Percentiles rank a stretch among this genome's conserved stretches.
Evolutionary conservation across 2,797 vertebrate species (phyloP).

Genomic region (Enteromius radiatus): DNA sequence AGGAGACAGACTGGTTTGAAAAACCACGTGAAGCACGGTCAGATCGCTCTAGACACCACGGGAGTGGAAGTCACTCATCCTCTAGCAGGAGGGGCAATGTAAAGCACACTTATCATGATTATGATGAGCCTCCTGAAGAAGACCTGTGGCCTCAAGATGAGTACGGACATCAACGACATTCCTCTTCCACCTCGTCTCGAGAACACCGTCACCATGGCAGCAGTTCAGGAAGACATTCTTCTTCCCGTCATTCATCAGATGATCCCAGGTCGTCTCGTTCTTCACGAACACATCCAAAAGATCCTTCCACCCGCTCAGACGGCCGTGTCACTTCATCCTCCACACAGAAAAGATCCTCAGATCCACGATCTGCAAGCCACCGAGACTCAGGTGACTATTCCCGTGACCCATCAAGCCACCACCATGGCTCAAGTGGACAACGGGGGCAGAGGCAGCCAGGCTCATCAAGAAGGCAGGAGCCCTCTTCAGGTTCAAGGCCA

Average conservation of each 20-base stretch:
- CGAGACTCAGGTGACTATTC: slow-evolving; percentile 86
- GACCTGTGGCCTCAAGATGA: slow-evolving; percentile 89
- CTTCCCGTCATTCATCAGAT: slow-evolving; percentile 86
- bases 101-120: slow-evolving; percentile 95
- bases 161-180: slow-evolving; percentile 84
- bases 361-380: slow-evolving; percentile 81
- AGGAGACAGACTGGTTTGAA: slow-evolving; percentile 99
- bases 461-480: slow-evolving; percentile 75
- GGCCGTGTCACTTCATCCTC: slow-evolving; percentile 79
- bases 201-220: slow-evolving; percentile 92
- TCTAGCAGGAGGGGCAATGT: slow-evolving; percentile 88
- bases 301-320: slow-evolving; percentile 83
- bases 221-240: slow-evolving; percentile 86
- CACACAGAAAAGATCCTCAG: slow-evolving; percentile 84
- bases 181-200: slow-evolving; percentile 81
- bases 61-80: slow-evolving; percentile 85
- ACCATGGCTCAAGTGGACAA: slow-evolving; percentile 81
- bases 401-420: slow-evolving; percentile 84
- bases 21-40: slow-evolving; percentile 94
- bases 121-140: slow-evolving; percentile 94
- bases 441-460: slow-evolving; percentile 83
- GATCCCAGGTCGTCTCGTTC: slow-evolving; percentile 86
- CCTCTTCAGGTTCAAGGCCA: slow-evolving; percentile 74
- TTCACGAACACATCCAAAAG: slow-evolving; percentile 88
- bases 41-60: slow-evolving; percentile 92